Conservation (phyloP, 2,888 invertebrate species). For the Andrena trimmerana region DNA sequence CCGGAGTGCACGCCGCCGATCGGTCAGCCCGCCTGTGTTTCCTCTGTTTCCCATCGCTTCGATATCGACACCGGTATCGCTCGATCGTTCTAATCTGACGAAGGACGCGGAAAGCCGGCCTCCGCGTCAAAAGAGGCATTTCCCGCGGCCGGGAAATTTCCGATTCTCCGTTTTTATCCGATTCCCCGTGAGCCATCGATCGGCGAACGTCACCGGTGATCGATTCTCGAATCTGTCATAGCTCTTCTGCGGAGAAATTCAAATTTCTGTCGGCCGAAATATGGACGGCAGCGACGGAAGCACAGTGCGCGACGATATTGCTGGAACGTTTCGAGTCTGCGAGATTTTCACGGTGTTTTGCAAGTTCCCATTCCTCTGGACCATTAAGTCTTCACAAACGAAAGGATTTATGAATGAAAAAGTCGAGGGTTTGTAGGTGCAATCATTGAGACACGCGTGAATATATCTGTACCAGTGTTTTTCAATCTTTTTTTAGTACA, state of each 20-base stretch:
- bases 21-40: conserved; percentile 55
- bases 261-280: no score
- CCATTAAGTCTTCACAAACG: no score
- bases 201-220: neutral
- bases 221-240: neutral
- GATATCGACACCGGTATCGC: conserved; percentile 45
- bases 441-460: no score
- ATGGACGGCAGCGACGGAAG: neutral
- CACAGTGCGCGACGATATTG: neutral
- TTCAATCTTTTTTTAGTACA: no score
- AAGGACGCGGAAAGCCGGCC: conserved; percentile 43
- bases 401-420: no score
- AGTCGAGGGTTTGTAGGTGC: no score
- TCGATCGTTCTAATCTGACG: conserved; percentile 38
- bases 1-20: conserved; percentile 54
- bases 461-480: no score
- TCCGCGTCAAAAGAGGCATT: conserved; percentile 16
- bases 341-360: no score
- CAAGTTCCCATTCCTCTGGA: no score
- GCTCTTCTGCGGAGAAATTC: neutral
- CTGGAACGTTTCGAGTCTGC: no score
- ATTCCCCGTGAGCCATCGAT: conserved; percentile 6
- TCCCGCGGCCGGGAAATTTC: conserved; percentile 10
- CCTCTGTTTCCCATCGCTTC: conserved; percentile 58
- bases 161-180: conserved; percentile 1